Evolutionary conservation across 1,140 invertebrate species (phyloP), one percentile per base, ranked within the genome.

Genomic region (Cyclargus thomasi): DNA sequence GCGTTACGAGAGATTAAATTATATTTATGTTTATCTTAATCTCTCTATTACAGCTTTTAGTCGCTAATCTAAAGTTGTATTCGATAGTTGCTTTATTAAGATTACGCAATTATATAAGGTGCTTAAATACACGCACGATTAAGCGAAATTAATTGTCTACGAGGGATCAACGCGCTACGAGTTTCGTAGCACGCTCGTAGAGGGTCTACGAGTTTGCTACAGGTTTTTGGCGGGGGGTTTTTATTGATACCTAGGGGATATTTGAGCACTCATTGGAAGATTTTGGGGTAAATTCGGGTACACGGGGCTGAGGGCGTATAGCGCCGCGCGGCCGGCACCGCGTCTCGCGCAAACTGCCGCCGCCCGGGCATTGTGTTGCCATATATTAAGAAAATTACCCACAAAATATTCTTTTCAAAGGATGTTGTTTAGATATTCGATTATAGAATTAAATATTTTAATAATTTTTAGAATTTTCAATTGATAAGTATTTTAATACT

Each of bases 271-370:
- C 62, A 65, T 63, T 68, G 63, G 67, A 71, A 69, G 64, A 59
- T 68, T 39, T 69, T 29, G 22, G 62, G 65, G 35, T 59, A 39
- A 68, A 73, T 67, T 72, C 68, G 67, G 62, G 64, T 39, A 67
- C 47, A 39, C 39, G 29, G 20, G 63, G 65, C 1, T 67, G n/a
- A 35, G 57, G 57, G 64, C n/a, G 53, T 65, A 18, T n/a, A 68
- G 72, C 71, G 72, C 70, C 78, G 74, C 74, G 80, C 85, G 85
- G 73, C 74, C 77, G 73, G 77, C 75, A 76, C 80, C 79, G 78
- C 80, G 78, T 72, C 78, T 85, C 83, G 86, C 85, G 85, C 80
- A 83, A 75, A 89, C 86, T 89, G 85, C 79, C 85, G 80, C 79
- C 78, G 81, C 82, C 85, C 85, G 85, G 82, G 81, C 72, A 66